Evolutionary conservation across 2,888 invertebrate species (phyloP).

Genomic region (Agonopterix heracliana): DNA sequence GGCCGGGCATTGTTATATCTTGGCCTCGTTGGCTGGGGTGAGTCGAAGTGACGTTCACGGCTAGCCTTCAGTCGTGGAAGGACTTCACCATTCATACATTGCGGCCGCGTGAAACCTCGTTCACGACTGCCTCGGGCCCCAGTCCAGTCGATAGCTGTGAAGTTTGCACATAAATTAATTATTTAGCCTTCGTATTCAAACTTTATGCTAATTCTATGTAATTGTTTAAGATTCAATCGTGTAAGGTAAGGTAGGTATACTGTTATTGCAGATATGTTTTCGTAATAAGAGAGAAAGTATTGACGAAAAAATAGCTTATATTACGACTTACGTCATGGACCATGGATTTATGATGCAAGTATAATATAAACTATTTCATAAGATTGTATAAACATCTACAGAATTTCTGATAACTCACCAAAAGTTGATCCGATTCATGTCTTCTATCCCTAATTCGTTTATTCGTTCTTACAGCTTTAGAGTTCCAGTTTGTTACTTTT

Average conservation of each 20-base stretch:
- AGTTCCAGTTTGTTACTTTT: background rate
- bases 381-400: background rate
- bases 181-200: constrained; percentile 12
- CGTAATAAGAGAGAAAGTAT: background rate
- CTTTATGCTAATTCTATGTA: background rate
- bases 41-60: constrained; percentile 4
- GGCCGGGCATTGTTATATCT: constrained; percentile 21
- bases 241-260: background rate
- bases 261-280: background rate
- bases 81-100: constrained; percentile 34
- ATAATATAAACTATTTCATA: background rate
- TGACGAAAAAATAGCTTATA: background rate
- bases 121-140: constrained; percentile 40
- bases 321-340: background rate
- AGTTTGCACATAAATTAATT: constrained; percentile 48
- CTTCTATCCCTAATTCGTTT: constrained; percentile 13
- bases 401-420: constrained; percentile 9
- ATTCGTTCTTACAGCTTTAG: constrained; percentile 1
- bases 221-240: background rate
- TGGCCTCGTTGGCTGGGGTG: background rate
- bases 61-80: constrained; percentile 42
- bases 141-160: constrained; percentile 54
- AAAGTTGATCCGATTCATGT: constrained; percentile 7
- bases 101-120: constrained; percentile 31
- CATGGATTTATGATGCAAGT: background rate